These are phyloP conservation scores for Dendrophyllia cribrosa DNA, from an alignment of 64 coral and sea anemone species.

Conservation along the genomic window DNA sequence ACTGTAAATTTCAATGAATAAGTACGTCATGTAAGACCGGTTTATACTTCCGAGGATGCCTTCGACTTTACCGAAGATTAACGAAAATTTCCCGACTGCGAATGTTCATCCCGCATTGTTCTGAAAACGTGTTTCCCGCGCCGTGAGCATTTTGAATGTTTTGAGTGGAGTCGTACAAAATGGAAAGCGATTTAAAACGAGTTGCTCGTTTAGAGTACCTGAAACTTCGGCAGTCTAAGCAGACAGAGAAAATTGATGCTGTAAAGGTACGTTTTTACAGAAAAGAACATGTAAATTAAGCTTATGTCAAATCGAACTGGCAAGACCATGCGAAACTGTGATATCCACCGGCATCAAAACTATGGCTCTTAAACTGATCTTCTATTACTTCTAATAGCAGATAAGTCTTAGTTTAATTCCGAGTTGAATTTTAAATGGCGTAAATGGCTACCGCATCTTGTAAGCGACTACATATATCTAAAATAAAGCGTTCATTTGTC, in stretches of 20 bases:
- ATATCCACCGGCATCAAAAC: too few species aligned
- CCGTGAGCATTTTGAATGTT: neutral
- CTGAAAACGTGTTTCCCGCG: conserved; percentile 40
- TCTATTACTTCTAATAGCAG: too few species aligned
- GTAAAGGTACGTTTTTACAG: conserved; percentile 47
- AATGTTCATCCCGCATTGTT: conserved; percentile 11
- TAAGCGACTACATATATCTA: too few species aligned
- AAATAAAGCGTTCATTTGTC: too few species aligned
- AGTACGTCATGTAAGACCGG: neutral
- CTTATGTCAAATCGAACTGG: neutral
- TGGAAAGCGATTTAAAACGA: conserved; percentile 71
- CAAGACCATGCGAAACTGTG: neutral
- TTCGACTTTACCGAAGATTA: conserved; percentile 1
- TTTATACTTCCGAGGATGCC: neutral
- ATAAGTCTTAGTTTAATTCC: too few species aligned
- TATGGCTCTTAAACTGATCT: too few species aligned
- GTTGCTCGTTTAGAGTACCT: conserved; percentile 65
- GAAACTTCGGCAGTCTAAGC: conserved; percentile 56
- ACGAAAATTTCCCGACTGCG: neutral
- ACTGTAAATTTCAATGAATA: neutral
- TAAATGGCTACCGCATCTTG: too few species aligned
- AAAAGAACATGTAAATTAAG: neutral
- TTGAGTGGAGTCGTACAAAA: neutral
- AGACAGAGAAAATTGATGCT: conserved; percentile 54
- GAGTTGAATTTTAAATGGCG: too few species aligned